Evolutionary conservation across 2,888 invertebrate species (phyloP), one percentile per base, ranked within the genome.

Genomic region (Tipula vernalis): DNA sequence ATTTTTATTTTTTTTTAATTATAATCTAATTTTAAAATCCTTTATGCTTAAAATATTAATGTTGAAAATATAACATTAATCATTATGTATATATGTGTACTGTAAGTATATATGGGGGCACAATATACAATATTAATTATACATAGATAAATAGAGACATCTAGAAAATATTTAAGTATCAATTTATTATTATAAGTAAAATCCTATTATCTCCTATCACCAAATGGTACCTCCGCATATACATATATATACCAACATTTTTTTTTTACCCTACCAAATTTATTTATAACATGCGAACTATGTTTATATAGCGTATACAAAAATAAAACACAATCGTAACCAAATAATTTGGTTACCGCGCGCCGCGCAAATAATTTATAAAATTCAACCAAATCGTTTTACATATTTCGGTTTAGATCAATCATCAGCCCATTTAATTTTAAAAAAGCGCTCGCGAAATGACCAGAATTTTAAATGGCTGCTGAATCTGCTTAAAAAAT

Each of bases 1-100:
- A 28, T 71, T 18, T 28, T 71, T 71, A 10, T 57, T 15, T 57
- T 57, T 28, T 57, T 71, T 18, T 28, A 71, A 71, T 71, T 71
- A 71, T 71, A 71, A 71, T 71, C 71, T 71, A 71, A 71, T 71
- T 71, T 71, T 71, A 71, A 71, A 71, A 71, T 71, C 71, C 71
- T 71, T 71, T 71, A 71, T 71, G 71, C 71, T 71, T 71, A 71
- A 71, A 71, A 71, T 71, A 71, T 71, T 71, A 71, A 71, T 71
- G 71, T 28, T 71, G 71, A 71, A 71, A 71, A 71, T 71, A 71
- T 71, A 71, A 71, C 71, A 71, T 71, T 71, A 71, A 71, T 71
- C 71, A 71, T 39, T 39, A 5, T 39, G 39, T 39, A 39, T 39
- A 39, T 71, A 6, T 39, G 6, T 71, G 71, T 71, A 15, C 10